Conservation (phyloP, 2,888 invertebrate species). For the Caenorhabditis sp. region DNA sequence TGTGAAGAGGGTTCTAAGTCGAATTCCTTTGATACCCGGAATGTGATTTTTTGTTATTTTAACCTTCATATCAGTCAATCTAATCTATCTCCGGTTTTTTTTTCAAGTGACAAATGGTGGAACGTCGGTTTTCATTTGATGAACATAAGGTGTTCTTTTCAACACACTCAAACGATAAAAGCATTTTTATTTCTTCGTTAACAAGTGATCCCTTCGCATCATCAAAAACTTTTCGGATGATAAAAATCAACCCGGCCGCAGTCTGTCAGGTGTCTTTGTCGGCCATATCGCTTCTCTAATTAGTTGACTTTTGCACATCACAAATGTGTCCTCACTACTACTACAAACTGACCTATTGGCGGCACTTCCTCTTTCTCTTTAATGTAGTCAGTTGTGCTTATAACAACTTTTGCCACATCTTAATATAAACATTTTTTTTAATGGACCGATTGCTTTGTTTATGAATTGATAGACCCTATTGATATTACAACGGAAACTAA, state of each 20-base stretch:
- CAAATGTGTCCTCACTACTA: conserved; percentile 14
- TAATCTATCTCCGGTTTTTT: neutral
- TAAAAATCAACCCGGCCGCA: neutral
- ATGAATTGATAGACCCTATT: neutral
- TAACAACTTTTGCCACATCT: neutral
- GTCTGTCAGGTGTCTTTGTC: conserved; percentile 41
- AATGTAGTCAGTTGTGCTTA: conserved; percentile 26
- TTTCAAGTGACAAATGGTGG: neutral
- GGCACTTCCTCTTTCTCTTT: conserved; percentile 8
- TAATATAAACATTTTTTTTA: neutral
- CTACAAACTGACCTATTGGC: conserved; percentile 41
- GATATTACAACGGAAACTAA: too few species aligned
- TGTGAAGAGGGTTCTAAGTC: neutral
- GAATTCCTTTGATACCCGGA: too few species aligned
- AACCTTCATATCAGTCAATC: neutral
- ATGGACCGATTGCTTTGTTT: neutral
- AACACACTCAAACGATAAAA: neutral
- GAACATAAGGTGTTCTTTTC: neutral
- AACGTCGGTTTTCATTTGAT: neutral
- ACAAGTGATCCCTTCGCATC: conserved; percentile 29
- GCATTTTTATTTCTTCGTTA: conserved; percentile 20
- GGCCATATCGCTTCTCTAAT: conserved; percentile 12
- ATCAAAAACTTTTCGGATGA: neutral
- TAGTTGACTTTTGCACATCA: conserved; percentile 24
- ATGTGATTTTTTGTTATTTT: too few species aligned